Evolutionary conservation across 35 echinoderm and acorn worm genomes (phyloP).

Genomic region (Apostichopus parvimensis): DNA sequence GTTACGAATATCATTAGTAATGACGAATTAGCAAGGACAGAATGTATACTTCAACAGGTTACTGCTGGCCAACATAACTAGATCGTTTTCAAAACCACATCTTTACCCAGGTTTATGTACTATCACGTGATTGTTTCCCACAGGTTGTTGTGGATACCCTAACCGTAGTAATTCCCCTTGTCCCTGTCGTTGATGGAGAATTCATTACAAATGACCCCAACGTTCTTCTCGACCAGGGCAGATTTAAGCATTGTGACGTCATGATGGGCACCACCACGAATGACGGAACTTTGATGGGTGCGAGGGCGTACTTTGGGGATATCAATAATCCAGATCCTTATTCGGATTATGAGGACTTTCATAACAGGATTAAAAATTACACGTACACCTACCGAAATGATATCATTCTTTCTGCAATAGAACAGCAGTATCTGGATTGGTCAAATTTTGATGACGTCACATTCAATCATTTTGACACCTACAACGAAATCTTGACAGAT

Average conservation of each 20-base stretch:
- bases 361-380: constrained; percentile 12
- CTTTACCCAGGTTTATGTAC: too few species aligned
- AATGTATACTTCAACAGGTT: too few species aligned
- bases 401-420: constrained; percentile 50
- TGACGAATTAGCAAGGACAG: too few species aligned
- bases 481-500: constrained; percentile 54
- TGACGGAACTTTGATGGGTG: constrained; percentile 54
- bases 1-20: too few species aligned
- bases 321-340: constrained; percentile 1
- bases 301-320: constrained; percentile 16
- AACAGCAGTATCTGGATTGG: constrained; percentile 82
- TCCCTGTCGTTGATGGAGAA: constrained; percentile 70
- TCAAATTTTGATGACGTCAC: constrained; percentile 53
- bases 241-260: constrained; percentile 78
- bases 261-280: constrained; percentile 56
- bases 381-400: constrained; percentile 27
- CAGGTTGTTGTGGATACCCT: constrained; percentile 43
- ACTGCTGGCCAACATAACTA: too few species aligned
- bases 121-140: not conserved
- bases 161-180: constrained; percentile 62
- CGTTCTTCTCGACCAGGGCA: constrained; percentile 46
- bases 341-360: constrained; percentile 16
- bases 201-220: constrained; percentile 66
- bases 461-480: constrained; percentile 69
- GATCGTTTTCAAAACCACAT: too few species aligned